Base-by-base conservation (phyloP, 2,888 invertebrate genomes). In the Carcina quercana region DNA sequence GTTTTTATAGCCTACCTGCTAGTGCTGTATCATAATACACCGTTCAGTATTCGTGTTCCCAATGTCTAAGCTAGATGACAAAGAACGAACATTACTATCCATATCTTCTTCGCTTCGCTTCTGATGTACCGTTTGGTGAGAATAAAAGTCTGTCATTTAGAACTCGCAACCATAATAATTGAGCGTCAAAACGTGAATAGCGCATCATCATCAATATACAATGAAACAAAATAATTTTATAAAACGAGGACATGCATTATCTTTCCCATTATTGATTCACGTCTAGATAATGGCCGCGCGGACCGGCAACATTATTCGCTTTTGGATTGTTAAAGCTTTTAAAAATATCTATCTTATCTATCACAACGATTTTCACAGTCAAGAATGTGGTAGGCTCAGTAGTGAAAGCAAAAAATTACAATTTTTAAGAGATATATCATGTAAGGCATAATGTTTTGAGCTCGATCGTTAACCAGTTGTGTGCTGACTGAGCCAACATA, bases 401-500 rank as follows among this genome's bases (percentile, higher is more conserved):
- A 49, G 40, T 40, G 36, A 44, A 51, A 36, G 49, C 47, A 53
- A 59, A 56, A 59, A 59, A 52, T 47, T 38, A 61, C 51, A 61
- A 64, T 54, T 45, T 52, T 38, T 27, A 31, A 21, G 28, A 37
- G 26, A 26, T 22, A 15, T 34, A 35, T 45, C 44, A 44, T 51
- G 43, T 55, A 45, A 8, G 5, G 46, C 43, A 54, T 47, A 54
- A 42, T 49, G 45, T 45, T 47, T 43, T 46, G 48, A 48, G 38
- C 45, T 50, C 53, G 73, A 75, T 74, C 73, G 62, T 67, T 74
- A 68, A 70, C 72, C 71, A 55, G 60, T 46, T 51, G 51, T 17
- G 17, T 17, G 17, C 5, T 17, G 17, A 17, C 43, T 52, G 61
- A 46, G 48, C 48, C 47, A 53, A 51, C 54, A 43, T 45, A 43